Evolutionary conservation across 2,797 vertebrate genomes (phyloP).

Genomic region (Acrocephalus scirpaceus): DNA sequence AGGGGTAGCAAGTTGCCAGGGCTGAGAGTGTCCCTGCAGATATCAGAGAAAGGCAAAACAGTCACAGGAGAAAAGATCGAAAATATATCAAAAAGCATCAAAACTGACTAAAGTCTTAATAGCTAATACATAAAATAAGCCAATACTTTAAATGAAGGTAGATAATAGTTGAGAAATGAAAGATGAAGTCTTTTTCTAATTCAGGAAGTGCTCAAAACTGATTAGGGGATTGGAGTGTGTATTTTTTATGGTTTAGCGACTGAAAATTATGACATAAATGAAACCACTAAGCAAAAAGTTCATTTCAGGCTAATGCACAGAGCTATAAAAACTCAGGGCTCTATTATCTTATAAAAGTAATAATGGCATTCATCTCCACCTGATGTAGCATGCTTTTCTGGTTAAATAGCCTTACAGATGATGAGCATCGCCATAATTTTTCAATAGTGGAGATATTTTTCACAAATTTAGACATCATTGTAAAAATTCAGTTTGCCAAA

Average conservation of each 20-base stretch:
- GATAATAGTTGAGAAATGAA: not conserved
- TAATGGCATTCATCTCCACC: not conserved
- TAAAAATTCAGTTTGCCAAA: not conserved
- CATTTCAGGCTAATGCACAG: constrained; percentile 34
- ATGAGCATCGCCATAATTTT: not conserved
- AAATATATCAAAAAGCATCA: not conserved
- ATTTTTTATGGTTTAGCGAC: constrained; percentile 46
- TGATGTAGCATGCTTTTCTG: not conserved
- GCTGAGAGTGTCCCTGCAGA: not conserved
- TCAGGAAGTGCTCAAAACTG: not conserved
- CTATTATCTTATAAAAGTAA: not conserved
- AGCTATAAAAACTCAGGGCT: constrained; percentile 13
- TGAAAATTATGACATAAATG: constrained; percentile 40
- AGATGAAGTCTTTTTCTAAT: not conserved
- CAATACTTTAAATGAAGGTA: not conserved
- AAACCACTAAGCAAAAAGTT: constrained; percentile 61
- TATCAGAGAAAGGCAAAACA: not conserved
- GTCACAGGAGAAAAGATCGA: not conserved
- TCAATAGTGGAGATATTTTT: not conserved
- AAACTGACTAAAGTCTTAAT: not conserved
- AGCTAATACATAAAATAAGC: not conserved
- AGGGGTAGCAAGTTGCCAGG: not conserved
- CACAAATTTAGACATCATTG: not conserved
- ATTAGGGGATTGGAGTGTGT: not conserved
- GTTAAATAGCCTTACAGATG: not conserved